Evolutionary conservation across 2,888 invertebrate genomes (phyloP).

Genomic region (Bellardia pandia): DNA sequence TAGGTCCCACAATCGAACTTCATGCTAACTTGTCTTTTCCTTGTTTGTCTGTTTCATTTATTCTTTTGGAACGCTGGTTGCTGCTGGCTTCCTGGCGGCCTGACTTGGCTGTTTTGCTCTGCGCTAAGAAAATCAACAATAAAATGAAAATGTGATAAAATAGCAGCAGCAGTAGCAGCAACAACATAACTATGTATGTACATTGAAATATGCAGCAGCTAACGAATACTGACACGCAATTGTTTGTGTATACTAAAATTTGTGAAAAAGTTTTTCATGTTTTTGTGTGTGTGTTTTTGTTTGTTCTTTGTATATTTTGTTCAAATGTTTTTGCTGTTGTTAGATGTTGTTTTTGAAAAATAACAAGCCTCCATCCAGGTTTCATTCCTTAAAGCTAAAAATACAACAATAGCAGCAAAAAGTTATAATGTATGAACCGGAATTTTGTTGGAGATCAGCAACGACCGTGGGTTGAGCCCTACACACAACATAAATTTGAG

Average conservation of each 20-base stretch:
- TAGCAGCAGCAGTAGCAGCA: constrained; percentile 30
- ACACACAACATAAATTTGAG: background rate
- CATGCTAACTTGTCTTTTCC: constrained; percentile 55
- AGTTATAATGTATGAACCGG: constrained; percentile 45
- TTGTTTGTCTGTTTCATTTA: constrained; percentile 40
- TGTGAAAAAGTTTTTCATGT: constrained; percentile 59
- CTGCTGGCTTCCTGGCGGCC: constrained; percentile 16
- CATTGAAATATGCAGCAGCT: constrained; percentile 53
- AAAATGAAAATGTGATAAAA: constrained; percentile 64
- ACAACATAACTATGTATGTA: too few relatives aligned
- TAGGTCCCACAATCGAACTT: constrained; percentile 43
- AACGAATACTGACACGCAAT: constrained; percentile 71
- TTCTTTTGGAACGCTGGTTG: constrained; percentile 33
- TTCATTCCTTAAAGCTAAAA: constrained; percentile 50
- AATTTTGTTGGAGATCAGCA: constrained; percentile 15
- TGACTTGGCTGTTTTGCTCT: constrained; percentile 49
- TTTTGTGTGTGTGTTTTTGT: constrained; percentile 13
- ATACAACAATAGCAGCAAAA: constrained; percentile 26
- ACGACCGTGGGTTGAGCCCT: constrained; percentile 23
- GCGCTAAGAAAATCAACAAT: constrained; percentile 57
- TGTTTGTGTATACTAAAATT: constrained; percentile 73
- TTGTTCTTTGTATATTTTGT: constrained; percentile 50
- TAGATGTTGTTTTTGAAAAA: constrained; percentile 13
- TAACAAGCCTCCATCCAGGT: constrained; percentile 25
- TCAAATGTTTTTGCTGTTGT: constrained; percentile 36